Conservation (phyloP, 2,888 invertebrate genomes). For the Meta bourneti region DNA sequence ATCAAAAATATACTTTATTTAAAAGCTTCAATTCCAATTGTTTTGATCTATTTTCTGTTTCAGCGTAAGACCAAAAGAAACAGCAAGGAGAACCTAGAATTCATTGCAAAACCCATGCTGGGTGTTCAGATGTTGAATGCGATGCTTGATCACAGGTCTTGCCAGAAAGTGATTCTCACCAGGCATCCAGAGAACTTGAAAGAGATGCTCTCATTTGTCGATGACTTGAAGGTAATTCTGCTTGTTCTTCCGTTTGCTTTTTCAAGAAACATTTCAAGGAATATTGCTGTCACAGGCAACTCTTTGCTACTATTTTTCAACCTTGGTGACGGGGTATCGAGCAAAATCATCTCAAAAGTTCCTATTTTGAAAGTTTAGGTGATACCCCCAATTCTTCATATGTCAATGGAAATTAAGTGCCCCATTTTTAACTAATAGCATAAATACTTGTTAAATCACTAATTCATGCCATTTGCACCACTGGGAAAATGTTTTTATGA, state of each 20-base stretch:
- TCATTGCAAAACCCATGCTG: not conserved
- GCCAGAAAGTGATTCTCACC: constrained; percentile 12
- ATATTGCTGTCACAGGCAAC: no score
- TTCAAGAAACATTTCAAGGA: not conserved
- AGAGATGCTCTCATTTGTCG: constrained; percentile 3
- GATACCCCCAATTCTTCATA: no score
- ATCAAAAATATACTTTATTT: no score
- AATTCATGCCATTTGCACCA: no score
- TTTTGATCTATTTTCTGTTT: not conserved
- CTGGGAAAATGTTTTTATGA: no score
- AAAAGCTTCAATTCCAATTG: not conserved
- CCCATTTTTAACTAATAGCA: no score
- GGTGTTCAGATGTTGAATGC: not conserved
- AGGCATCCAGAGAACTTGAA: not conserved
- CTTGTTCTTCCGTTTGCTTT: not conserved
- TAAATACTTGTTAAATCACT: no score
- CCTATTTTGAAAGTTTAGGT: no score
- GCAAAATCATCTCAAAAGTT: no score
- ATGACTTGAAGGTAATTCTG: constrained; percentile 4
- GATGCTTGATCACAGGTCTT: constrained; percentile 3
- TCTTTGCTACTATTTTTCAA: no score
- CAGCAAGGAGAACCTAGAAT: not conserved
- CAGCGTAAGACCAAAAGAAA: constrained; percentile 19
- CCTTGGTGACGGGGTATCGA: no score
- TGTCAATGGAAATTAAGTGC: no score